A percentile compares a stretch with the other conserved stretches of the same genome.
phyloP scores from a whole-genome alignment of 2,888 invertebrate species.

The Aporophyla lueneburgensis region DNA sequence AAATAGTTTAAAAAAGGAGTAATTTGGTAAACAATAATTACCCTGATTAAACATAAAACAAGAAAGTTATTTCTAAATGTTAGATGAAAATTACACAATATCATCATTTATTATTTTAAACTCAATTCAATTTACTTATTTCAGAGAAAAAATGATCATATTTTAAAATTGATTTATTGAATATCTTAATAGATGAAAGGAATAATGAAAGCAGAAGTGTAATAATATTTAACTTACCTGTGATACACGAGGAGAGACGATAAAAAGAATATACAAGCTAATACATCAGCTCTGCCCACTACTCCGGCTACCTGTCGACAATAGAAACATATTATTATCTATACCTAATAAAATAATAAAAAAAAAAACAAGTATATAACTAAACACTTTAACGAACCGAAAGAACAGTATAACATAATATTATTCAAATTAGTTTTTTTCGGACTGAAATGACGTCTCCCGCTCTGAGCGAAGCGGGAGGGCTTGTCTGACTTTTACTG shows the following conservation, averaged over 20 bases:
- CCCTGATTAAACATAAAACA: background rate
- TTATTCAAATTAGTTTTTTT: background rate
- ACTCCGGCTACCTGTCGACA: conserved; percentile 95
- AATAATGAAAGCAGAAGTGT: background rate
- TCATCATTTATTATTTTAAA: too few relatives aligned
- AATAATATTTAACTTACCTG: conserved; percentile 91
- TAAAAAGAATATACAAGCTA: conserved; percentile 96
- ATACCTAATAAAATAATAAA: background rate
- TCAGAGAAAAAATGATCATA: too few relatives aligned
- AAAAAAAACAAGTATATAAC: background rate
- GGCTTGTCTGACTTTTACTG: too few relatives aligned
- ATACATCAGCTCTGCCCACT: conserved; percentile 96
- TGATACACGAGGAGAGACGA: conserved; percentile 95
- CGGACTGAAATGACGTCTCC: too few relatives aligned
- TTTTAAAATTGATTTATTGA: background rate
- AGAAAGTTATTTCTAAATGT: background rate
- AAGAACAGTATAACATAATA: background rate
- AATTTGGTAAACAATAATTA: background rate
- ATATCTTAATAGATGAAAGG: too few relatives aligned
- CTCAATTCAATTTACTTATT: too few relatives aligned
- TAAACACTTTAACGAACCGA: background rate
- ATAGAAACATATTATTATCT: conserved; percentile 41
- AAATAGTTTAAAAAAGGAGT: too few relatives aligned
- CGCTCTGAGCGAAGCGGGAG: too few relatives aligned
- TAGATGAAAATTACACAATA: background rate